These are phyloP conservation scores for Plecotus auritus DNA, from an alignment of 2,113 vertebrate genomes.

Conservation along the genomic window DNA sequence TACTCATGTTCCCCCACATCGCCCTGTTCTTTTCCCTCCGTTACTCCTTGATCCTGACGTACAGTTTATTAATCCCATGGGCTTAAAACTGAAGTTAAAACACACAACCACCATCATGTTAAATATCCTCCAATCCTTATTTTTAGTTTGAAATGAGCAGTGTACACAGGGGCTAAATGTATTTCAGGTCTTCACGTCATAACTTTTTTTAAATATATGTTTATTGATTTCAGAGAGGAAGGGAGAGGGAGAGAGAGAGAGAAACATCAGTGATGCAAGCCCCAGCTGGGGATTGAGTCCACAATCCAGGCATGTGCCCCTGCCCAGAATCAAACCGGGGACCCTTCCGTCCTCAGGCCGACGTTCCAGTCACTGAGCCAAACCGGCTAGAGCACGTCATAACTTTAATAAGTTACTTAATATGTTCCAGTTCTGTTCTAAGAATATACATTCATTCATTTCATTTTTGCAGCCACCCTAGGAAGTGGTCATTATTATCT, in stretches of 20 bases:
- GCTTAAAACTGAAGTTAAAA: neutral
- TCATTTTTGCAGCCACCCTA: neutral
- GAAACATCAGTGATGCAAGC: no score
- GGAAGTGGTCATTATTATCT: neutral
- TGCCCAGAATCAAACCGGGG: no score
- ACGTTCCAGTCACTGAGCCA: no score
- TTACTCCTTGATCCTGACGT: neutral
- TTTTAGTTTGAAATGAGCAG: neutral
- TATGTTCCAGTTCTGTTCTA: neutral
- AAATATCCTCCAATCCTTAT: neutral
- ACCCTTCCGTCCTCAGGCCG: no score
- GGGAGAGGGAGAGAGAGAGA: no score
- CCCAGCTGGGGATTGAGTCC: no score
- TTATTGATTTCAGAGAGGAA: no score
- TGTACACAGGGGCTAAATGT: neutral
- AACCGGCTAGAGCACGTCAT: neutral
- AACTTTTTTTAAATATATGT: neutral
- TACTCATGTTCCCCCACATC: neutral
- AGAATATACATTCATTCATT: neutral
- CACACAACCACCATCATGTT: neutral
- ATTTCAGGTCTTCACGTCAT: neutral
- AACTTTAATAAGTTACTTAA: neutral
- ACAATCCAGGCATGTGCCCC: no score
- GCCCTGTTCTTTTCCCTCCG: neutral
- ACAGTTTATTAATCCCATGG: slow-evolving; percentile 19